Evolutionary conservation across 2,797 vertebrate genomes (phyloP), one percentile per base, ranked within the genome.

Genomic region (Potorous gilbertii): DNA sequence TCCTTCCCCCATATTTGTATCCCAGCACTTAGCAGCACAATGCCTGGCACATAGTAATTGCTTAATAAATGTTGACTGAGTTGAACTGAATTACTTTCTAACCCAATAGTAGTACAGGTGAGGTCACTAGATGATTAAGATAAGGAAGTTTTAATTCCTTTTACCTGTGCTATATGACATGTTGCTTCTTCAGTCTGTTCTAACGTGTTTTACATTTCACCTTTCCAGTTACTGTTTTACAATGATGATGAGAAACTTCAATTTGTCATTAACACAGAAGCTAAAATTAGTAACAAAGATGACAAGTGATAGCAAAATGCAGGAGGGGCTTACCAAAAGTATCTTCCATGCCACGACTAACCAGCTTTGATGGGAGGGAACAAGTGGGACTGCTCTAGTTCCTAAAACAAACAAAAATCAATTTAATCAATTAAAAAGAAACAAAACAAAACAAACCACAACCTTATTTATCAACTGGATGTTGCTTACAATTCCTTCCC

Each of bases 301-400:
- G 50, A 46, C 9, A 92, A 89, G 90, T 95, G 95, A 59, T 92
- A 94, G 91, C 91, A 95, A 94, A 95, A 92, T 29, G 12, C 12
- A 96, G 62, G 31, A 56, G 50, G 56, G 96, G 97, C 98, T 98
- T 93, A 98, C 98, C 97, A 96, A 97, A 95, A 90, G 95, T 92
- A 92, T 96, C 96, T 97, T 98, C 98, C 98, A 98, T 98, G 96
- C 87, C 97, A 97, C 97, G 94, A 52, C 55, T 93, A 96, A 94
- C 81, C 94, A 97, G 92, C 59, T 96, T 62, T 95, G 62, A 54
- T 24, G 94, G 52, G 56, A 87, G 29, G 18, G 40, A 24, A 50
- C 74, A 87, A 87, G 24, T 27, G 40, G 74, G 40, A 50, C 24
- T 87, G 40, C 40, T 94, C 91, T 1, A 94, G 91, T 95, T 95